phyloP scores from a whole-genome alignment of 2,113 vertebrate species.

The Pluvialis apricaria region DNA sequence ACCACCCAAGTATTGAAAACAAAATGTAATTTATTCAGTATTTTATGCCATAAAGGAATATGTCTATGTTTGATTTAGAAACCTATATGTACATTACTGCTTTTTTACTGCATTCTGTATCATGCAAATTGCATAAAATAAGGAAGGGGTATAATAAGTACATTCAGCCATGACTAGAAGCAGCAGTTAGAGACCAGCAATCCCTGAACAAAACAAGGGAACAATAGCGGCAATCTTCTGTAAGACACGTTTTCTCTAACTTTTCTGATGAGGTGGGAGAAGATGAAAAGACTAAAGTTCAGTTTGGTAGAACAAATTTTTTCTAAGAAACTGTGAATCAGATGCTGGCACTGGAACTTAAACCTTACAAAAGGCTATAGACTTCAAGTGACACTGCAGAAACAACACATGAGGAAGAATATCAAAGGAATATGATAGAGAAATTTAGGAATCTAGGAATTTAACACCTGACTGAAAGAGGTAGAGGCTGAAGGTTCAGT shows the following conservation, averaged over 20 bases:
- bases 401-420: background rate
- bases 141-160: background rate
- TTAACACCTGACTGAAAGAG: background rate
- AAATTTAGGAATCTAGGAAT: background rate
- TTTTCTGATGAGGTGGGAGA: background rate
- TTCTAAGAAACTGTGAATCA: background rate
- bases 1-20: background rate
- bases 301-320: background rate
- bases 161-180: background rate
- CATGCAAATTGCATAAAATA: background rate
- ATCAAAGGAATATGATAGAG: background rate
- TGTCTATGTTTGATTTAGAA: background rate
- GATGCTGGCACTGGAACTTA: background rate
- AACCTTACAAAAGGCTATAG: background rate
- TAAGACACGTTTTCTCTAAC: background rate
- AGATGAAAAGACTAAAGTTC: background rate
- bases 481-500: background rate
- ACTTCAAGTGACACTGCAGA: background rate
- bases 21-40: background rate
- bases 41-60: background rate
- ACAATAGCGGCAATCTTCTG: background rate
- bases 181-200: background rate
- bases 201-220: background rate
- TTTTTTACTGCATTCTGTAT: background rate
- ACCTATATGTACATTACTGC: background rate